phyloP scores from a whole-genome alignment of 2,797 vertebrate species.

The Euthynnus affinis region DNA sequence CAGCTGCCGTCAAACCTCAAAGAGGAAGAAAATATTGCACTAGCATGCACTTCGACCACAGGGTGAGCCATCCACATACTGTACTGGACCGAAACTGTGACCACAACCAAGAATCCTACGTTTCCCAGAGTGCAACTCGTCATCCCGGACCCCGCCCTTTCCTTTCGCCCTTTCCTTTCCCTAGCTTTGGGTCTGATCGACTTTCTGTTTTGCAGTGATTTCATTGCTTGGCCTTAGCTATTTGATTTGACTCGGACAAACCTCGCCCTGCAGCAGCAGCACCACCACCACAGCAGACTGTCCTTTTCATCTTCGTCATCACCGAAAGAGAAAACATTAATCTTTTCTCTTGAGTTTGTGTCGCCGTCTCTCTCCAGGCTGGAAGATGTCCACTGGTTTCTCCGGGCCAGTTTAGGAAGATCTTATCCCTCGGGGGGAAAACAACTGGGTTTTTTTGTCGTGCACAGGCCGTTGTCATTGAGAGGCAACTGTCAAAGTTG shows the following conservation, averaged over 20 bases:
- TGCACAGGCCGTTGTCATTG: not conserved
- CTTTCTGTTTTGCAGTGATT: conserved; percentile 77
- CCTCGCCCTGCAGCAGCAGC: conserved; percentile 22
- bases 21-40: too few species aligned
- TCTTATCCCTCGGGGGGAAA: conserved; percentile 42
- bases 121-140: conserved; percentile 72
- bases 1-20: too few species aligned
- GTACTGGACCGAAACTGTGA: not conserved
- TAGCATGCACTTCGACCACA: too few species aligned
- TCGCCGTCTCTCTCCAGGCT: not conserved
- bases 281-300: not conserved
- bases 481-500: not conserved
- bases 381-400: conserved; percentile 54
- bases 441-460: not conserved
- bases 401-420: conserved; percentile 54
- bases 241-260: conserved; percentile 42
- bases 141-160: conserved; percentile 53
- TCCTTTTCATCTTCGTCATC: conserved; percentile 22
- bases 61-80: not conserved
- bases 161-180: conserved; percentile 51
- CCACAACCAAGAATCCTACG: conserved; percentile 43
- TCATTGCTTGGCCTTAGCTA: conserved; percentile 43
- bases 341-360: not conserved
- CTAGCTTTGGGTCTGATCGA: conserved; percentile 33
- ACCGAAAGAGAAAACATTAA: not conserved